Evolutionary conservation across 2,888 invertebrate genomes (phyloP).

Genomic region (Celastrina argiolus): DNA sequence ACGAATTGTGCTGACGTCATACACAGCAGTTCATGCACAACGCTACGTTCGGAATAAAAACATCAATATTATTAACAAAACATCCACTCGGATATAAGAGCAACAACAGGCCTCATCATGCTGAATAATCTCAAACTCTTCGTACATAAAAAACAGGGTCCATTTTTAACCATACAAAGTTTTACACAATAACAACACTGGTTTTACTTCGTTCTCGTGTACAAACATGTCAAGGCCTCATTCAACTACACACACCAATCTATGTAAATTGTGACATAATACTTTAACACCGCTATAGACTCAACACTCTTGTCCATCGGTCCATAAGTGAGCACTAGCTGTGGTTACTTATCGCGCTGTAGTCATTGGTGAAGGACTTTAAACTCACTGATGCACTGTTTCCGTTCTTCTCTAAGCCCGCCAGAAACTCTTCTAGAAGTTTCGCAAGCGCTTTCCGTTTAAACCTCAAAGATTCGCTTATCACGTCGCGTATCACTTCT

Average conservation of each 20-base stretch:
- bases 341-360: slow-evolving; percentile 56
- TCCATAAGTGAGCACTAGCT: slow-evolving; percentile 54
- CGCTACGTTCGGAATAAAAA: background rate
- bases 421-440: slow-evolving; percentile 81
- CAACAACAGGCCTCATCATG: background rate
- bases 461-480: slow-evolving; percentile 86
- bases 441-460: slow-evolving; percentile 85
- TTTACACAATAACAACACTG: no score
- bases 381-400: slow-evolving; percentile 64
- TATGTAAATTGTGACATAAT: background rate
- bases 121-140: background rate
- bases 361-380: slow-evolving; percentile 56
- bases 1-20: slow-evolving; percentile 12
- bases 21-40: slow-evolving; percentile 2
- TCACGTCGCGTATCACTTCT: slow-evolving; percentile 83
- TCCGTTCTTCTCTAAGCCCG: slow-evolving; percentile 70
- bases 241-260: background rate
- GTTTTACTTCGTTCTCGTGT: background rate
- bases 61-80: slow-evolving; percentile 2
- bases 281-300: slow-evolving; percentile 19
- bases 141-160: background rate
- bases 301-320: slow-evolving; percentile 31
- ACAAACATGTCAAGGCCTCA: background rate
- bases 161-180: background rate
- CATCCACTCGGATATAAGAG: background rate